Evolutionary conservation across 2,888 invertebrate species (phyloP).

Genomic region (Tachina grossa): DNA sequence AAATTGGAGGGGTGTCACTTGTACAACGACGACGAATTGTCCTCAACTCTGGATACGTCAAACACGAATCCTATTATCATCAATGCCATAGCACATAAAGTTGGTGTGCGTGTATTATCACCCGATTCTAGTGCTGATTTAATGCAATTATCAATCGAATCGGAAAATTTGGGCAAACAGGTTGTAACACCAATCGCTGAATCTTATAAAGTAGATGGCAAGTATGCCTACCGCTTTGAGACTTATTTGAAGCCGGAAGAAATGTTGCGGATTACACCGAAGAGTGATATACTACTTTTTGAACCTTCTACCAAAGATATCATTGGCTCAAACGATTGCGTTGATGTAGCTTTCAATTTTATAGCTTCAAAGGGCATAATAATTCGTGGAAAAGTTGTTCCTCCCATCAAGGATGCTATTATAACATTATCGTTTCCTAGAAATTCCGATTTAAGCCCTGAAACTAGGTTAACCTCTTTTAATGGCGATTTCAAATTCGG

Average conservation of each 20-base stretch:
- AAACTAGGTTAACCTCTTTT: conserved; percentile 84
- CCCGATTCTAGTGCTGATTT: conserved; percentile 79
- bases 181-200: conserved; percentile 79
- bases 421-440: conserved; percentile 84
- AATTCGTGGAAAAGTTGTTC: conserved; percentile 86
- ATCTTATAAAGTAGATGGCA: conserved; percentile 83
- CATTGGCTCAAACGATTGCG: conserved; percentile 87
- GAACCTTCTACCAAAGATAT: conserved; percentile 85
- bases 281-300: conserved; percentile 89
- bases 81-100: conserved; percentile 85
- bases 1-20: conserved; percentile 92
- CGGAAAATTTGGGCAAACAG: conserved; percentile 75
- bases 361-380: conserved; percentile 87
- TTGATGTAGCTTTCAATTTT: conserved; percentile 86
- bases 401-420: conserved; percentile 86
- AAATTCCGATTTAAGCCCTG: conserved; percentile 75
- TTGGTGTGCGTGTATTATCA: conserved; percentile 84
- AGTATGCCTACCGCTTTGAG: conserved; percentile 81
- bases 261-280: conserved; percentile 85
- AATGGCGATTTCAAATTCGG: conserved; percentile 93
- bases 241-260: conserved; percentile 83
- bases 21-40: conserved; percentile 84
- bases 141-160: conserved; percentile 77
- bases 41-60: conserved; percentile 82
- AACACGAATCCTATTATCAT: conserved; percentile 82